Base-by-base conservation (phyloP, 2,113 vertebrate species). In the Oxygymnocypris stewartii region DNA sequence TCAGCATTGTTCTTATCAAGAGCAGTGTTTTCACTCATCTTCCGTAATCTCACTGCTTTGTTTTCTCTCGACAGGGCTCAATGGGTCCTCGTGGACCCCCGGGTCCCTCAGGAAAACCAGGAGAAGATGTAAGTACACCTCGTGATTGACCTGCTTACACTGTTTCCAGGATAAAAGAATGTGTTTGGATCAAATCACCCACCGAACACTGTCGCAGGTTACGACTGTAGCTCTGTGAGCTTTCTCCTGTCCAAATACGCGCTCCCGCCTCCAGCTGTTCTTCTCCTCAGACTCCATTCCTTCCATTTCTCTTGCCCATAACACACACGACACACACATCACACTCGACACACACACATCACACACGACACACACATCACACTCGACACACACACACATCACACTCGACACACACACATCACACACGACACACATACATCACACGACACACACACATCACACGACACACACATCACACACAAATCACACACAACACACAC, bases 11-110 rank as follows among this genome's bases (percentile, higher is more conserved):
- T 42, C 69, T 40, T 18, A 71, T 8, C 8, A 71, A 12, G 20
- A 4, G 59, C 71, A 74, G 71, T 44, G 5, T 75, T 40, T 35
- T 69, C 65, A 35, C 28, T 13, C 6, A 14, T 28, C 31, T 18
- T 69, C 25, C 85, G 69, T 92, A 75, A 88, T 85, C 86, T 91
- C 44, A 84, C 14, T 28, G 59, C 81, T 11, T 88, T 84, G 90
- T 86, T 13, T 87, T 82, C 71, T 83, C 65, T 2, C 25, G 12
- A 87, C 23, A 98, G 97, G 97, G 97, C 89, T 91, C 96, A 9
- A 94, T 97, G 96, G 97, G 97, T 90, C 97, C 97, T 47, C 97
- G 97, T 44, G 97, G 97, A 85, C 97, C 97, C 44, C 71, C 97
- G 2, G 97, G 97, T 86, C 91, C 96, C 42, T 73, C 97, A 89